Conservation (phyloP, 2,888 invertebrate species). For the Tolmerus cingulatus region DNA sequence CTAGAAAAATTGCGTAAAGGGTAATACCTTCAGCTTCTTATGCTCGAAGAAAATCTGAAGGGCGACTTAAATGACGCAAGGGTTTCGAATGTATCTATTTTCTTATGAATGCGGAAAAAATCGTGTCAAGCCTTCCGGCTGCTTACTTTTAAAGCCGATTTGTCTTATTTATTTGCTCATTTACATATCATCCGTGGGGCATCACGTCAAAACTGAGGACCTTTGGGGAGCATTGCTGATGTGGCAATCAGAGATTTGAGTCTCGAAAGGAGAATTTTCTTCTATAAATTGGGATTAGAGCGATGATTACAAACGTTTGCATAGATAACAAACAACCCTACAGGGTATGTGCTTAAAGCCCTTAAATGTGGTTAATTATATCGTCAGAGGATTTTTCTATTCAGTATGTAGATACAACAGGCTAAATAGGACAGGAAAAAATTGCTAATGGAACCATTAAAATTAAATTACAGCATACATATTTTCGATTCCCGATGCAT, state of each 20-base stretch:
- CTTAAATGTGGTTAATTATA: too few relatives aligned
- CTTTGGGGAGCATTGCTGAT: not conserved
- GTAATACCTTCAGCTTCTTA: not conserved
- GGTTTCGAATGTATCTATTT: not conserved
- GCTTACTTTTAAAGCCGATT: not conserved
- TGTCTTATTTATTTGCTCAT: not conserved
- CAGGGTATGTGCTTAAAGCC: too few relatives aligned
- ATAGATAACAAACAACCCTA: too few relatives aligned
- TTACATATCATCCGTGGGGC: not conserved
- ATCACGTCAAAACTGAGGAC: not conserved
- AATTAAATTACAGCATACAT: too few relatives aligned
- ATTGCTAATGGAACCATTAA: too few relatives aligned
- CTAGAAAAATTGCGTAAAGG: not conserved
- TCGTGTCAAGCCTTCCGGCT: not conserved
- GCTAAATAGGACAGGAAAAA: too few relatives aligned
- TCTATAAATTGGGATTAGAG: too few relatives aligned
- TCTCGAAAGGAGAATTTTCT: not conserved
- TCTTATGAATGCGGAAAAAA: not conserved
- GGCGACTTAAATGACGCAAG: not conserved
- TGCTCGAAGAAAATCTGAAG: not conserved
- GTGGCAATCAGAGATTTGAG: not conserved
- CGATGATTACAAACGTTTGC: too few relatives aligned
- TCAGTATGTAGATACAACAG: too few relatives aligned
- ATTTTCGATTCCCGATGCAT: too few relatives aligned
- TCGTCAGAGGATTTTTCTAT: too few relatives aligned